Percentiles rank a stretch among this genome's conserved stretches.
Conservation (phyloP, 2,888 invertebrate genomes). For the Pristionchus arcanus region DNA sequence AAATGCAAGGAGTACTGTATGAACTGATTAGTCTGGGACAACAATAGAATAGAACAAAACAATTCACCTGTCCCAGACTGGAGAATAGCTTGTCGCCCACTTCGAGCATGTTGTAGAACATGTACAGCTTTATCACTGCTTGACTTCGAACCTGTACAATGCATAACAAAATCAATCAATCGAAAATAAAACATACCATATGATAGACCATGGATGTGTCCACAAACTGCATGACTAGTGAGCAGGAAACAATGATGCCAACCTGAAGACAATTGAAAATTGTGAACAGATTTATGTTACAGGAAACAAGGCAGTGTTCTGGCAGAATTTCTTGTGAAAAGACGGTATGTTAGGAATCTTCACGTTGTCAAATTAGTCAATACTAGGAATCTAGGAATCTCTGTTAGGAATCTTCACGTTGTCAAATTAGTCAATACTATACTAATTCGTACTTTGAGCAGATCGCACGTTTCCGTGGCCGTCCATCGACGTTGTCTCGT, state of each 20-base stretch:
- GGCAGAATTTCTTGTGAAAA: too few species aligned
- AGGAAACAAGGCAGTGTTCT: slow-evolving; percentile 1
- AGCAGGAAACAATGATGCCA: slow-evolving; percentile 67
- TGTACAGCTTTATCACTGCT: slow-evolving; percentile 98
- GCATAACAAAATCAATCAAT: not conserved
- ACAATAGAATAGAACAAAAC: not conserved
- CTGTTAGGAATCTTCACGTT: too few species aligned
- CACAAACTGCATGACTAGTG: slow-evolving; percentile 88
- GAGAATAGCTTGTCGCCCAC: slow-evolving; percentile 94
- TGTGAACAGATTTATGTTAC: not conserved
- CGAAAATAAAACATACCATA: slow-evolving; percentile 82
- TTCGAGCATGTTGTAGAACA: slow-evolving; percentile 99
- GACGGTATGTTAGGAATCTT: too few species aligned
- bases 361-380: too few species aligned
- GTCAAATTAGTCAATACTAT: too few species aligned
- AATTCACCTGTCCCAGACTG: slow-evolving; percentile 84
- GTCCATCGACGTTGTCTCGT: slow-evolving; percentile 71
- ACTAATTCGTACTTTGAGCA: slow-evolving; percentile 83
- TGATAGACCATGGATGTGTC: slow-evolving; percentile 99
- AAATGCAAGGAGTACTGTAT: slow-evolving; percentile 82
- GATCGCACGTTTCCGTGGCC: slow-evolving; percentile 89
- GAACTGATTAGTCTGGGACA: not conserved
- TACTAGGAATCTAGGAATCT: too few species aligned
- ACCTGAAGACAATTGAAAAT: slow-evolving; percentile 48
- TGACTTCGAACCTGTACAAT: slow-evolving; percentile 85